These are phyloP conservation scores for Eclectus roratus DNA, from an alignment of 2,113 vertebrate species.

Conservation along the genomic window DNA sequence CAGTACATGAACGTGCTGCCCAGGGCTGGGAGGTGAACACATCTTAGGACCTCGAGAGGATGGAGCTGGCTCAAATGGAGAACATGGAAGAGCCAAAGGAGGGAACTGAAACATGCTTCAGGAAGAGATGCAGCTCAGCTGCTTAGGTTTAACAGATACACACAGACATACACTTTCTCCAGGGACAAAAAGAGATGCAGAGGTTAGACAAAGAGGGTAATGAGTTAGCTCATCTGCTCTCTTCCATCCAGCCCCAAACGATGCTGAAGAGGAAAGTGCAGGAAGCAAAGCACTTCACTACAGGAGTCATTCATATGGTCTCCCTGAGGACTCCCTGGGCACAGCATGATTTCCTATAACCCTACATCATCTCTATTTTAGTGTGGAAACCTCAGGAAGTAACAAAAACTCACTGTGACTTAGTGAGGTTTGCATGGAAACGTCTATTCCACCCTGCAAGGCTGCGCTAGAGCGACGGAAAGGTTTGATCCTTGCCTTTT, in stretches of 20 bases:
- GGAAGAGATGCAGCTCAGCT: not conserved
- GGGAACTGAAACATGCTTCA: not conserved
- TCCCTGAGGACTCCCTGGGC: not conserved
- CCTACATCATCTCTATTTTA: not conserved
- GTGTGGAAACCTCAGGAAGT: rapidly evolving
- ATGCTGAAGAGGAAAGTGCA: rapidly evolving
- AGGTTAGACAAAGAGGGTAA: not conserved
- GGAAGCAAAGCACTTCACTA: not conserved
- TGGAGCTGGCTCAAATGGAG: not conserved
- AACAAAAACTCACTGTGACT: not conserved
- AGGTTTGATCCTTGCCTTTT: not conserved
- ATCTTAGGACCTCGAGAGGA: not conserved
- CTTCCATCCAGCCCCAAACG: not conserved
- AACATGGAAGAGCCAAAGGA: not conserved
- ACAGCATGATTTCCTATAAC: not conserved
- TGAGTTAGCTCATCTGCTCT: not conserved
- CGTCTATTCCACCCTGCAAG: rapidly evolving
- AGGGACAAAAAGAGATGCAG: not conserved
- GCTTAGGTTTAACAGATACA: not conserved
- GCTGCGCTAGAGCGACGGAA: rapidly evolving
- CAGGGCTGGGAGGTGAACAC: not conserved
- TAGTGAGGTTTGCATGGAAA: not conserved
- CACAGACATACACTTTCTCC: not conserved
- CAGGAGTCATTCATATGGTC: not conserved
- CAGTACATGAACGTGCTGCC: rapidly evolving